Evolutionary conservation across 2,797 vertebrate species (phyloP).

Genomic region (Esox lucius): DNA sequence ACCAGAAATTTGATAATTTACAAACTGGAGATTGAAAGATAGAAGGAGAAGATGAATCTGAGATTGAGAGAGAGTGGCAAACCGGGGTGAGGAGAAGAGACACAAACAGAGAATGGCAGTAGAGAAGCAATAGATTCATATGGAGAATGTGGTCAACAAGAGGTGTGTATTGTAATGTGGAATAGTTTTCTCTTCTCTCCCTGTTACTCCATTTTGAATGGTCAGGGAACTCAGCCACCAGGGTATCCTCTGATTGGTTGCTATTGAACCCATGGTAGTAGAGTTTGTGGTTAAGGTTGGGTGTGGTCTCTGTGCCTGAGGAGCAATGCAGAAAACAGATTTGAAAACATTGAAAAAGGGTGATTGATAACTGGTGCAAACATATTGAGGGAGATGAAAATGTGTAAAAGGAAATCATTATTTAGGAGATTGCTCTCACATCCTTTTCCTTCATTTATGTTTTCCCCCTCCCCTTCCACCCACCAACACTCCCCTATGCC

Average conservation of each 20-base stretch:
- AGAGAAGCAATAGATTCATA: too few relatives aligned
- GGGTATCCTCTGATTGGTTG: slow-evolving; percentile 70
- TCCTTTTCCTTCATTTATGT: too few relatives aligned
- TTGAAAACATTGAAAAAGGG: neutral
- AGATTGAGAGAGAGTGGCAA: neutral
- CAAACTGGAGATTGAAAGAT: neutral
- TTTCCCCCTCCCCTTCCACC: too few relatives aligned
- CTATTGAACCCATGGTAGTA: slow-evolving; percentile 75
- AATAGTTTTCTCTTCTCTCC: slow-evolving; percentile 33
- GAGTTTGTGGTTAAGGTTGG: slow-evolving; percentile 78
- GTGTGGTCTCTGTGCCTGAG: slow-evolving; percentile 77
- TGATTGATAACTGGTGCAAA: too few relatives aligned
- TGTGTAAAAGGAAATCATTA: too few relatives aligned
- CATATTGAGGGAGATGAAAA: too few relatives aligned
- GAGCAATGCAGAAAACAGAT: neutral
- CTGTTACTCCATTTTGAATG: slow-evolving; percentile 75
- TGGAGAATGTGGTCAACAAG: too few relatives aligned
- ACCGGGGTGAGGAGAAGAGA: too few relatives aligned
- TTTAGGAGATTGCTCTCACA: too few relatives aligned
- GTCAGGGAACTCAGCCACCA: slow-evolving; percentile 76
- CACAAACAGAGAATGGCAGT: too few relatives aligned
- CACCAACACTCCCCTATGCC: too few relatives aligned
- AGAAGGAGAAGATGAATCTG: neutral
- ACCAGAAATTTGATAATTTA: neutral
- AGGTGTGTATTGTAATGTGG: neutral